Conservation (phyloP, 2,113 vertebrate genomes). For the Donacobius atricapilla region DNA sequence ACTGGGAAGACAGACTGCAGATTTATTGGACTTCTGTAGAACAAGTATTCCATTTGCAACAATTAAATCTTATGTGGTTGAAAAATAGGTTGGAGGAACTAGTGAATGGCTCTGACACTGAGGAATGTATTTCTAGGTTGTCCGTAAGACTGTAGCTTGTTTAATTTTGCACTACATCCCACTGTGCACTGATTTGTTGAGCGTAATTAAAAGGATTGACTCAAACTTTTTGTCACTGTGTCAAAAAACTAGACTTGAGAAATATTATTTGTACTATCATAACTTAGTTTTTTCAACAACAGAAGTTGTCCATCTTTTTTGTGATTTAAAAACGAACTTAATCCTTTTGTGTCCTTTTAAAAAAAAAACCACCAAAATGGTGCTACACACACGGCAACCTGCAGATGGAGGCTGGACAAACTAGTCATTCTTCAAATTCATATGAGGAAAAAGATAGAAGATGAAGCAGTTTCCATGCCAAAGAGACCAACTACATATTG, state of each 20-base stretch:
- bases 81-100: conserved; percentile 72
- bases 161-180: neutral
- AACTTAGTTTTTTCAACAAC: neutral
- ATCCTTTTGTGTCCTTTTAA: neutral
- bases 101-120: conserved; percentile 61
- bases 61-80: conserved; percentile 81
- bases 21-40: conserved; percentile 89
- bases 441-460: neutral
- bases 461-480: neutral
- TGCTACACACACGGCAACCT: neutral
- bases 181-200: conserved; percentile 1
- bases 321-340: neutral
- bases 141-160: neutral
- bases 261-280: neutral
- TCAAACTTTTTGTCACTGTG: neutral
- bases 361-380: neutral
- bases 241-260: neutral
- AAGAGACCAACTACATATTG: neutral
- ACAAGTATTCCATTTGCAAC: conserved; percentile 89
- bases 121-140: conserved; percentile 60
- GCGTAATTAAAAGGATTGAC: neutral
- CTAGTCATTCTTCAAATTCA: neutral
- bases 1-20: conserved; percentile 81
- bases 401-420: neutral
- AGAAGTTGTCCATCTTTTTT: neutral